These are phyloP conservation scores for Lutjanus campechanus DNA, from an alignment of 2,797 vertebrate genomes.

Conservation along the genomic window DNA sequence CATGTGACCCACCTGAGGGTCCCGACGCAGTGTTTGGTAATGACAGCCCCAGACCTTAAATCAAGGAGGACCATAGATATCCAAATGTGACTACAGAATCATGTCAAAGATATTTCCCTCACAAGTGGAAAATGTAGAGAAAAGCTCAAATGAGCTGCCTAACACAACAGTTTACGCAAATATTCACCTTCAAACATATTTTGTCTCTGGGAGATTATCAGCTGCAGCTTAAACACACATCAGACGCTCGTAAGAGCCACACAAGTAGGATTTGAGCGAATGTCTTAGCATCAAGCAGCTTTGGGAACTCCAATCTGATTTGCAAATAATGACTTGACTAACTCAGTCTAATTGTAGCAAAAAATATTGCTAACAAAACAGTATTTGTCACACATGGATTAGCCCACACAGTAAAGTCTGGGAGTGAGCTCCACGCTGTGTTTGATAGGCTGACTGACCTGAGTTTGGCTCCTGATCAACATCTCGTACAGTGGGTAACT, in stretches of 20 bases:
- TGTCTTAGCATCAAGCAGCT: conserved; percentile 18
- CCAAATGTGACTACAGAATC: too few species aligned
- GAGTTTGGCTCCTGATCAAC: conserved; percentile 16
- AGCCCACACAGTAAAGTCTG: conserved; percentile 14
- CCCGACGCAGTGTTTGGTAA: too few species aligned
- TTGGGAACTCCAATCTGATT: conserved; percentile 35
- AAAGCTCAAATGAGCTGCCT: not conserved
- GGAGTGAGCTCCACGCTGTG: not conserved
- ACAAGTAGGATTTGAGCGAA: not conserved
- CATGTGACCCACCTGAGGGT: too few species aligned
- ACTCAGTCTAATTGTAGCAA: conserved; percentile 29
- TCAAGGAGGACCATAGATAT: too few species aligned
- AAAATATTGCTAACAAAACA: conserved; percentile 28
- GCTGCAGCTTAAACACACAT: not conserved
- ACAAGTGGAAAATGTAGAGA: not conserved
- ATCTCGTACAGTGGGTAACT: not conserved
- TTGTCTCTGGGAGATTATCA: not conserved
- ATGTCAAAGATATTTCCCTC: too few species aligned
- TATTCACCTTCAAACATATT: conserved; percentile 9
- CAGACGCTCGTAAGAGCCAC: not conserved
- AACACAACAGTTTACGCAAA: not conserved
- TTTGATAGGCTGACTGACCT: conserved; percentile 8
- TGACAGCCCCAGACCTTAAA: too few species aligned
- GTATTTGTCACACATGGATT: conserved; percentile 43
- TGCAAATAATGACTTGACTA: conserved; percentile 33